Evolutionary conservation across 1,140 invertebrate species (phyloP), one percentile per base, ranked within the genome.

Genomic region (Panagrolaimus sp.): DNA sequence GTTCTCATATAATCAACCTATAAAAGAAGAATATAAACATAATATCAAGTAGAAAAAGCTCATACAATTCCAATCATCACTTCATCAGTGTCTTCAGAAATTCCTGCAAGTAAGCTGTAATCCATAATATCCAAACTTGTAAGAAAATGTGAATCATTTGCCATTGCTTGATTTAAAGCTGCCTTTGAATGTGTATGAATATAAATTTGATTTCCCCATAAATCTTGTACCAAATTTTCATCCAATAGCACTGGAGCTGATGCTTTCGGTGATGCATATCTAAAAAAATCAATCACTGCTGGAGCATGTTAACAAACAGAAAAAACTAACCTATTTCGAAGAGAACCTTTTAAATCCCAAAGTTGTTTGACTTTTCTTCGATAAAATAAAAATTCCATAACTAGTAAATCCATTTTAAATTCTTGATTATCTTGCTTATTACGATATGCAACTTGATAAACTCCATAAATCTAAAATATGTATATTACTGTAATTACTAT

Each of bases 341-440:
- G 87, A 0, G 94, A 96, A 25, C 96, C 96, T 86, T 98, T 99
- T 45, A 99, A 85, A 86, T 99, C 96, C 86, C 94, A 99, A 67
- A 86, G 83, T 82, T 87, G 84, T 43, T 83, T 83, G 42, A 92
- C 89, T 31, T 84, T 86, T 53, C 89, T 85, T 62, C 88, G 87
- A 79, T 93, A 95, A 83, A 98, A 98, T 42, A 98, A 87, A 86
- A 98, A 97, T 84, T 98, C 95, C 91, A 98, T 95, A 1, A 98
- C 92, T 13, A 99, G 85, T 31, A 96, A 85, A 83, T 89, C 89
- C 81, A 87, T 88, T 82, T 88, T 88, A 20, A 88, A 85, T 0
- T 88, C 87, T 53, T 86, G 85, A 74, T 88, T 89, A 0, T 88
- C 89, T n/a, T 86, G 86, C 53, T 87, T 87, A 73, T 87, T 90